phyloP scores from a whole-genome alignment of 2,797 vertebrate species.

The Argya squamiceps region DNA sequence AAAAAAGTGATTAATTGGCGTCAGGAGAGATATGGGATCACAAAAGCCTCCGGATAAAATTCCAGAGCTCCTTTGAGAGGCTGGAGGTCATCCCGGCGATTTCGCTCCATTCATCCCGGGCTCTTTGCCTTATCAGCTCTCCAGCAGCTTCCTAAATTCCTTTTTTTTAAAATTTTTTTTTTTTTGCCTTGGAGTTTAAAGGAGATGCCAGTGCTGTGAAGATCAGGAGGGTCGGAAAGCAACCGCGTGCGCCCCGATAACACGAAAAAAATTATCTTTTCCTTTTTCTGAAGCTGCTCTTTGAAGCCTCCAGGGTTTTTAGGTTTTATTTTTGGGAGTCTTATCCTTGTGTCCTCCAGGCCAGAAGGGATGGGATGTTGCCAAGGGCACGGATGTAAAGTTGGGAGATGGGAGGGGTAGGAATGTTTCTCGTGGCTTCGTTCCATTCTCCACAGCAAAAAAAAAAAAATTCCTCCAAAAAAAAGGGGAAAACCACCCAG shows the following conservation, averaged over 20 bases:
- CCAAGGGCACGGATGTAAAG: neutral
- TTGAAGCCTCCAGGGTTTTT: neutral
- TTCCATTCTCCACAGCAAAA: rapidly evolving
- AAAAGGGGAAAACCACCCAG: neutral
- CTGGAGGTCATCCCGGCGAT: neutral
- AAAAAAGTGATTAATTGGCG: neutral
- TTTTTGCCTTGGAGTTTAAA: neutral
- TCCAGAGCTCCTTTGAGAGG: neutral
- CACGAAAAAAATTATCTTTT: neutral
- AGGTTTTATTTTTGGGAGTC: neutral
- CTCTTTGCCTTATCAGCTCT: neutral
- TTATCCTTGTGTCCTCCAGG: neutral
- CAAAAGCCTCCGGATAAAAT: neutral
- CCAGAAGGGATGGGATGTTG: neutral
- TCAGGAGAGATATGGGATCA: neutral
- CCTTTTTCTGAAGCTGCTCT: neutral
- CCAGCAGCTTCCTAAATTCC: neutral
- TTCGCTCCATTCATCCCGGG: neutral
- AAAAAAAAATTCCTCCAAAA: neutral
- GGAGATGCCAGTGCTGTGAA: neutral
- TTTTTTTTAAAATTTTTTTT: neutral
- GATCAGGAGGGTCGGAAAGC: neutral
- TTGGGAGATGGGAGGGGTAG: neutral
- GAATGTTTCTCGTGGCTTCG: rapidly evolving
- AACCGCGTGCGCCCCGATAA: neutral